phyloP scores from a whole-genome alignment of 1,140 invertebrate genomes.

The Latrodectus geometricus region DNA sequence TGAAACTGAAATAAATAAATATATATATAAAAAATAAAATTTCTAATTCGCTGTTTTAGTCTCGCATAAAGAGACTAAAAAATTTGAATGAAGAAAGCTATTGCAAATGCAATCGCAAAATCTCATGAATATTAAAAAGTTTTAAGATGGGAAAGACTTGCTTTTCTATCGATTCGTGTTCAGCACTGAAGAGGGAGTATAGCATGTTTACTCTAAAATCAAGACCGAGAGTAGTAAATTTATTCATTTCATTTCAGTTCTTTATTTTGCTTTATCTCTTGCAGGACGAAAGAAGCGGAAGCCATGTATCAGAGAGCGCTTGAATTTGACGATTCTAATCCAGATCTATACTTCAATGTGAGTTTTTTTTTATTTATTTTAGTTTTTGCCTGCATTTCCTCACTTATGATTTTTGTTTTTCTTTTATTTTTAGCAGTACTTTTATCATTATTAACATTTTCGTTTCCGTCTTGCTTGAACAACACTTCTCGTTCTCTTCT shows the following conservation, averaged over 20 bases:
- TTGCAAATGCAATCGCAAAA: constrained; percentile 53
- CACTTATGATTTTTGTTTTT: constrained; percentile 10
- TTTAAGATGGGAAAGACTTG: constrained; percentile 16
- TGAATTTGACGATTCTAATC: constrained; percentile 68
- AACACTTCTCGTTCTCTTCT: constrained; percentile 32
- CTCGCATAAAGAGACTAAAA: constrained; percentile 30
- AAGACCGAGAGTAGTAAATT: constrained; percentile 38
- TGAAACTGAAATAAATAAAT: no score
- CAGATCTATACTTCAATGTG: constrained; percentile 71
- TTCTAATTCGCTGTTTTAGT: constrained; percentile 49
- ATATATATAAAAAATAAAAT: constrained; percentile 4
- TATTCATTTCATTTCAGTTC: constrained; percentile 55
- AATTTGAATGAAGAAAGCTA: constrained; percentile 8
- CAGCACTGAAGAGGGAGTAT: constrained; percentile 4
- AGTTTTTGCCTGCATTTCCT: not conserved
- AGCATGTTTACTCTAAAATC: constrained; percentile 45
- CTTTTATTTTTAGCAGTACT: no score
- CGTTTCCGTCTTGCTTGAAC: constrained; percentile 17
- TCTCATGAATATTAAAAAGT: constrained; percentile 59
- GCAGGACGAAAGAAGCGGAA: constrained; percentile 68
- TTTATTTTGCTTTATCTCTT: constrained; percentile 19
- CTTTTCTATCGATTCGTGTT: constrained; percentile 32
- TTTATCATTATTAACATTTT: constrained; percentile 32
- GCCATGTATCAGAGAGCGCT: constrained; percentile 69
- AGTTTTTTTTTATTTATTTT: constrained; percentile 53